These are phyloP conservation scores for Protaetia brevitarsis DNA, from an alignment of 1,140 invertebrate species.

Conservation along the genomic window DNA sequence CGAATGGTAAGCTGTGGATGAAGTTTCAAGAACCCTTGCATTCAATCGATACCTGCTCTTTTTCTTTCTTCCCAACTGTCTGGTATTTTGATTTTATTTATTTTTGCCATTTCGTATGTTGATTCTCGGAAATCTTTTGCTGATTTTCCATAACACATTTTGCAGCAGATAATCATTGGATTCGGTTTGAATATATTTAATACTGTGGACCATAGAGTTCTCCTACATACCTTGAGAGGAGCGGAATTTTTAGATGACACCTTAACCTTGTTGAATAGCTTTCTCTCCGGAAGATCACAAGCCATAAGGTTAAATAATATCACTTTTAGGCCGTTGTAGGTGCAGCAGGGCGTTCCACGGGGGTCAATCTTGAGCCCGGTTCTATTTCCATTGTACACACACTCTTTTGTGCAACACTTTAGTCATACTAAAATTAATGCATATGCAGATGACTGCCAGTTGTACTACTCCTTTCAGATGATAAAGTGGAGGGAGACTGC, in stretches of 20 bases:
- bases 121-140: constrained; percentile 39
- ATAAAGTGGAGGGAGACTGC: no score
- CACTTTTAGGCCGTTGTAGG: no score
- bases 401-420: no score
- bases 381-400: no score
- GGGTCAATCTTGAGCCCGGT: no score
- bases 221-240: neutral
- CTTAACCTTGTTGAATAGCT: no score
- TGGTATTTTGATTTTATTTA: constrained; percentile 42
- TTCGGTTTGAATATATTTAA: neutral
- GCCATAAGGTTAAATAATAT: no score
- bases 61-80: constrained; percentile 40
- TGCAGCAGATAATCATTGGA: constrained; percentile 29
- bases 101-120: constrained; percentile 46
- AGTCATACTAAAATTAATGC: no score
- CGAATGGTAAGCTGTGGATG: constrained; percentile 44
- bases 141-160: constrained; percentile 41
- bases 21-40: constrained; percentile 44
- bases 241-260: neutral
- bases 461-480: no score
- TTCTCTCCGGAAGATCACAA: no score
- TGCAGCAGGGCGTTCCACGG: no score
- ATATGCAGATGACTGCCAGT: no score
- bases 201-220: neutral
- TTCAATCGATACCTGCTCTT: constrained; percentile 46